A percentile compares a stretch with the other conserved stretches of the same genome.
Evolutionary conservation across 2,888 invertebrate species (phyloP).

Genomic region (Metopia argyrocephala): DNA sequence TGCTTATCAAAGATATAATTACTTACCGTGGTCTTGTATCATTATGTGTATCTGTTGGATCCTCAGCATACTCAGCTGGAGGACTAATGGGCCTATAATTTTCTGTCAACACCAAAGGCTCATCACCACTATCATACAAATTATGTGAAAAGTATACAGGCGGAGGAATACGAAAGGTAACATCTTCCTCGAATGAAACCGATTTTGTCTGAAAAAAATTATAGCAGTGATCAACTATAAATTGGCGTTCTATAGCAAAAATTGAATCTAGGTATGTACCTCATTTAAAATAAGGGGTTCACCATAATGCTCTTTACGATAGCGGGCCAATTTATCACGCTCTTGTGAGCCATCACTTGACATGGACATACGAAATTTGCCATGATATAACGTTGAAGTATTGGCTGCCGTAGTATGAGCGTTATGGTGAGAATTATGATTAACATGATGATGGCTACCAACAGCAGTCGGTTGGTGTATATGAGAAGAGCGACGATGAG

Average conservation of each 20-base stretch:
- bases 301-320: conserved; percentile 59
- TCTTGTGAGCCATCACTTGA: conserved; percentile 79
- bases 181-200: conserved; percentile 62
- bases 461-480: conserved; percentile 73
- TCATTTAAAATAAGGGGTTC: conserved; percentile 55
- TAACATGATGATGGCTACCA: conserved; percentile 77
- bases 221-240: not conserved
- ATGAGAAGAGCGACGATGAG: conserved; percentile 68
- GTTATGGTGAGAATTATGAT: conserved; percentile 78
- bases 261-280: conserved; percentile 27
- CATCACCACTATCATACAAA: conserved; percentile 72
- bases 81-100: conserved; percentile 83
- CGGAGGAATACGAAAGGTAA: conserved; percentile 70
- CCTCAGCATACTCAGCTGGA: conserved; percentile 84
- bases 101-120: conserved; percentile 78
- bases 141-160: conserved; percentile 77
- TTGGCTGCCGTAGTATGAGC: conserved; percentile 76
- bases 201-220: conserved; percentile 51
- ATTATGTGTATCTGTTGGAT: conserved; percentile 73
- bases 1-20: not conserved
- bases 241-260: not conserved
- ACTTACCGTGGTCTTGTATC: conserved; percentile 74
- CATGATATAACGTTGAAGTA: conserved; percentile 86
- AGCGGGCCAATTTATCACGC: conserved; percentile 67
- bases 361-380: conserved; percentile 86